Base-by-base conservation (phyloP, 2,113 vertebrate species). In the Microtus richardsoni region DNA sequence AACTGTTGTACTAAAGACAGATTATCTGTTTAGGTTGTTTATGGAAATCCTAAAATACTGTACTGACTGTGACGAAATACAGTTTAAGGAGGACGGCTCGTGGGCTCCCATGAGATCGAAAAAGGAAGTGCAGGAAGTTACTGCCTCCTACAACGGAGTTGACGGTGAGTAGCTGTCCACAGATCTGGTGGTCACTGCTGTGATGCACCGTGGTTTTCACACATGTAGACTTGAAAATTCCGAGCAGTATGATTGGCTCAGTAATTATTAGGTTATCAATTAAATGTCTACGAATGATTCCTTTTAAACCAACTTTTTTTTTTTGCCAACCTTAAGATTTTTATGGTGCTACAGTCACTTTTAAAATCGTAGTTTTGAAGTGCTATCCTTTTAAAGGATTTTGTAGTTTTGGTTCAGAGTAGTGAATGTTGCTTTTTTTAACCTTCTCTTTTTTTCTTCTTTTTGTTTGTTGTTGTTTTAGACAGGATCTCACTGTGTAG, bases 21-120 rank as follows among this genome's bases (percentile, higher is more conserved):
- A 3, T 36, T 28, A 0, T 95, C 98, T 98, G 91, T 82, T 5
- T 97, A 99, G 99, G 96, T 99, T 99, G 97, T 99, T 99, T 97
- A 99, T 99, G 99, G 99, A 99, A 98, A 99, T 99, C 98, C 98
- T 99, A 79, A 99, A 99, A 98, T 99, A 99, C 95, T 99, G 99
- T 91, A 99, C 99, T 91, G 99, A 99, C 91, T 99, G 99, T 96
- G 99, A 99, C 75, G 99, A 99, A 96, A 99, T 99, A 97, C 99
- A 99, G 98, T 99, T 99, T 87, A 99, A 99, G 94, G 99, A 99
- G 96, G 99, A 99, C 33, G 99, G 99, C 12, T 99, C 98, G 3
- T 99, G 99, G 99, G 99, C 99, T 98, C 99, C 99, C 60, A 99
- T 99, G 99, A 99, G 99, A 94, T 99, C 99, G 0, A 99, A 99